Evolutionary conservation across 2,797 vertebrate genomes (phyloP).

Genomic region (Oceanodroma leucorhoa): DNA sequence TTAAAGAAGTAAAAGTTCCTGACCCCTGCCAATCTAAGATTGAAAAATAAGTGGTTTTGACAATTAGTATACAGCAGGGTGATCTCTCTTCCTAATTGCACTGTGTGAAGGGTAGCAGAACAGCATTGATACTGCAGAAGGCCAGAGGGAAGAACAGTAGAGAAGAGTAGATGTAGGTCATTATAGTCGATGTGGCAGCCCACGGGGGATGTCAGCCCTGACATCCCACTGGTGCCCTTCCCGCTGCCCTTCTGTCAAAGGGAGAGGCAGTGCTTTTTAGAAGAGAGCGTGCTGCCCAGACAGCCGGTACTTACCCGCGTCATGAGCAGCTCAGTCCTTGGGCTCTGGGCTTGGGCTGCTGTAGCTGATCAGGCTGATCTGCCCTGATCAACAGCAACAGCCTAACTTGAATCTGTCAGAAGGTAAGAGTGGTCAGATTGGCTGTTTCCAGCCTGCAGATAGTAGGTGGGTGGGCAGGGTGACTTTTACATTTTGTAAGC

Average conservation of each 20-base stretch:
- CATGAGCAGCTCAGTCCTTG: background rate
- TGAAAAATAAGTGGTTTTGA: background rate
- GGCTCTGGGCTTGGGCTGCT: background rate
- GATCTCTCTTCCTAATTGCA: background rate
- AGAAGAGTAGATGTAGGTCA: conserved; percentile 45
- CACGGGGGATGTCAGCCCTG: conserved; percentile 7
- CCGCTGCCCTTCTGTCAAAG: background rate
- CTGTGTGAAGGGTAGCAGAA: background rate
- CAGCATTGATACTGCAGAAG: background rate
- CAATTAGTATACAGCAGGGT: background rate
- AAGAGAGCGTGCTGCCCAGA: background rate
- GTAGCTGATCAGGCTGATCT: background rate
- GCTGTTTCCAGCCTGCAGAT: background rate
- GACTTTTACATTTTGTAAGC: background rate
- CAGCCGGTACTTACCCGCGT: background rate
- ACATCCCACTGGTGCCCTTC: background rate
- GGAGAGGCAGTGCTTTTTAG: background rate
- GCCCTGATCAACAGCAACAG: background rate
- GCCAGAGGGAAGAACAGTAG: background rate
- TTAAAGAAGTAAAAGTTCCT: background rate
- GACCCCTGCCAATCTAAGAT: background rate
- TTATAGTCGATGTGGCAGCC: conserved; percentile 12
- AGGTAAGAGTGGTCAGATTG: background rate
- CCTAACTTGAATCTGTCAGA: background rate
- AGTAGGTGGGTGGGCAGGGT: background rate